Base-by-base conservation (phyloP, 35 echinoderm and acorn worm genomes). In the Eucidaris tribuloides region DNA sequence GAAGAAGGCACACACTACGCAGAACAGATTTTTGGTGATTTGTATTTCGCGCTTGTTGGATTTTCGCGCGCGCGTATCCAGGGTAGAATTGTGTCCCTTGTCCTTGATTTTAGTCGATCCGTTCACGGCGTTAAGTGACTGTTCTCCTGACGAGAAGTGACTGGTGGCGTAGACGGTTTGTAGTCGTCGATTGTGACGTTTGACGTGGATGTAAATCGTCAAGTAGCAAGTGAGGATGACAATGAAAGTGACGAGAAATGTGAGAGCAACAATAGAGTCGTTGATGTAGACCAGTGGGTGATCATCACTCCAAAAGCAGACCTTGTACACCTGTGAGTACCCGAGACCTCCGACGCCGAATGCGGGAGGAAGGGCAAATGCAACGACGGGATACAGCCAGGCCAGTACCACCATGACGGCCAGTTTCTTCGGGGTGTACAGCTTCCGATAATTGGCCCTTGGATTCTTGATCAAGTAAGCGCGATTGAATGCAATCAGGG, bases 401-500 rank as follows among this genome's bases (percentile, higher is more conserved):
- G 78, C 55, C 17, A 83, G 50, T 11, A 46, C 38, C 15, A 93
- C 5, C 84, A 81, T 82, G 0, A 88, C 1, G 2, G 33, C 56
- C 2, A 93, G 28, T n/a, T 59, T 54, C 22, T 27, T 41, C 18
- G 71, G 54, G 1, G 78, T 87, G 45, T 82, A 82, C 9, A 93
- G 49, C 50, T 61, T 78, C n/a, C 71, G 55, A 19, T 83, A 87
- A n/a, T 79, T 35, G 5, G 35, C 38, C 15, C 77, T 28, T 25
- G 83, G 49, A 17, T 62, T 54, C 22, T 56, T 80, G 2, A 86
- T 81, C 35, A 83, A 42, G 6, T 57, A 39, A 32, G 57, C 28
- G 31, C 85, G 76, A 45, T 89, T 94, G 19, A 94, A 44, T 3
- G 91, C 80, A 37, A 94, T 94, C 3, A 89, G 45, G 15, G 86